Evolutionary conservation across 2,797 vertebrate genomes (phyloP).

Genomic region (Alosa sapidissima): DNA sequence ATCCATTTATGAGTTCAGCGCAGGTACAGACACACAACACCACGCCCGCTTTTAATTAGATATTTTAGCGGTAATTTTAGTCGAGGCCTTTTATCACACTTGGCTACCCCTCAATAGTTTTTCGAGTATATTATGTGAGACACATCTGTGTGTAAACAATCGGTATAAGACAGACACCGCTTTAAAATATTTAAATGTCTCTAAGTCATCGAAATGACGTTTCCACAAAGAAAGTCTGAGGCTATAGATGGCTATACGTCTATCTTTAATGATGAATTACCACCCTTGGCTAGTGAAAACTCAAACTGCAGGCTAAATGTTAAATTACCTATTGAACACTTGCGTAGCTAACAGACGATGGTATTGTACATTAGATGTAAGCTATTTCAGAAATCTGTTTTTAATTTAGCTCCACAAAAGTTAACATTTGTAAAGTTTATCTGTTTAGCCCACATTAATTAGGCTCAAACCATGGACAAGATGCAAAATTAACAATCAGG

Average conservation of each 20-base stretch:
- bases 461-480: neutral
- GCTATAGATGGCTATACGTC: slow-evolving; percentile 16
- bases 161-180: slow-evolving; percentile 67
- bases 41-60: slow-evolving; percentile 74
- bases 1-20: slow-evolving; percentile 48
- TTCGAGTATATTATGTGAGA: slow-evolving; percentile 55
- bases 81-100: slow-evolving; percentile 60
- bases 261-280: slow-evolving; percentile 4
- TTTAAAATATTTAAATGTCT: slow-evolving; percentile 71
- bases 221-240: slow-evolving; percentile 19
- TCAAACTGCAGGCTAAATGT: neutral
- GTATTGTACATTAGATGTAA: too few relatives aligned
- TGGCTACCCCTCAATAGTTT: slow-evolving; percentile 58
- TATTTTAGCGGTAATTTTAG: slow-evolving; percentile 71
- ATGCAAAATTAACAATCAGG: neutral
- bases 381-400: neutral
- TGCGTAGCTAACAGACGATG: neutral
- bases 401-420: neutral
- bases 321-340: neutral
- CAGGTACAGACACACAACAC: slow-evolving; percentile 45
- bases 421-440: neutral
- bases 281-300: neutral
- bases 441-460: neutral
- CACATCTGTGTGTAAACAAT: slow-evolving; percentile 61
- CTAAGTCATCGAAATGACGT: slow-evolving; percentile 56